Base-by-base conservation (phyloP, 1,140 invertebrate genomes). In the Tribolium castaneum region DNA sequence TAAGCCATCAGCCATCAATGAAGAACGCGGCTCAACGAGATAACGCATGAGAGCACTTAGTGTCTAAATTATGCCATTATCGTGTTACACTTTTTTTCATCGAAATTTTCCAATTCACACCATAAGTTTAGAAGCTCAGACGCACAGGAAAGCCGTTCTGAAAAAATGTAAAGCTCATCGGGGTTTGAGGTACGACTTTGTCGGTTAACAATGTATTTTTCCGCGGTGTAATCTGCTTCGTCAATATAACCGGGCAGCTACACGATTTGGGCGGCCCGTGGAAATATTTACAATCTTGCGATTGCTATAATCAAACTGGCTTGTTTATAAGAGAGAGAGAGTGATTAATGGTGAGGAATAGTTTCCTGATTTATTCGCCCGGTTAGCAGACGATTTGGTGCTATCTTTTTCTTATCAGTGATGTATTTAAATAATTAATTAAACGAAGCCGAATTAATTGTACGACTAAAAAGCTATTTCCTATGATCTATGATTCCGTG, bases 191-290 rank as follows among this genome's bases (percentile, higher is more conserved):
- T 66, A 66, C 39, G 39, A 45, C 39, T 45, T 66, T 12, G 59
- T 66, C 34, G 19, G 52, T 75, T 59, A 75, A 75, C 73, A 75
- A 59, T 75, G 59, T 75, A 75, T 54, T 75, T 75, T 75, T 75
- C 52, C 52, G 73, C 73, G 14, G 54, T 39, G 62, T 59, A 59
- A 75, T 56, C 52, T 75, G 73, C 73, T 62, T 75, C 73, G 73
- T 75, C 73, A 75, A 62, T 75, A 62, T 50, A 16, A 22, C 39
- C 52, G 52, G 52, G 30, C 73, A 75, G 73, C 19, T 62, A 76
- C 75, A 76, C 75, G 75, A 76, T 76, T 76, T 76, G 75, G 75
- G 75, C 75, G 75, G 75, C 75, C 75, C 75, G 56, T 76, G 54
- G 16, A 76, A 76, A 70, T 76, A 76, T 76, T 76, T 76, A 76